Base-by-base conservation (phyloP, 2,113 vertebrate species). In the Salvelinus namaycush region DNA sequence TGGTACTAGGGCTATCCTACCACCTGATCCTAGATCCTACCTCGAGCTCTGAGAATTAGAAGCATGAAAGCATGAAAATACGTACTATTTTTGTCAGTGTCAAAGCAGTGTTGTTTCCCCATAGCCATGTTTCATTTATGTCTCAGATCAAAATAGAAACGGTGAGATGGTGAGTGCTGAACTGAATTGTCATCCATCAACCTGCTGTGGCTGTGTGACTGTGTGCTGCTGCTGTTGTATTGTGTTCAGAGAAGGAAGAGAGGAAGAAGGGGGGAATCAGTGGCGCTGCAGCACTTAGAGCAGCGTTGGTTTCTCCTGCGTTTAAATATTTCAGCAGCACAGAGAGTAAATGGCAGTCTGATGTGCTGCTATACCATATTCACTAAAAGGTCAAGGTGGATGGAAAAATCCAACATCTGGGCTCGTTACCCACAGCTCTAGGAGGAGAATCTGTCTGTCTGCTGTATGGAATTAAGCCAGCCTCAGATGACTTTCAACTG, bases 281-380 rank as follows among this genome's bases (percentile, higher is more conserved):
- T 22, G 18, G 6, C 2, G 69, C 78, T 3, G 69, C 79, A 75
- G 84, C 84, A 77, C 83, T 84, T 78, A 74, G 57, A 81, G 76
- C 71, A 85, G 79, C 77, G 74, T 54, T 54, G 51, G 51, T 54
- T 82, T 79, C 78, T 77, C 83, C 49, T 20, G 60, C 16, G 48
- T 87, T 86, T 92, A 84, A 94, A 93, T 92, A 91, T 92, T 93
- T 94, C 88, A 92, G 85, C 69, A 87, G 79, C 83, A 4, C 13
- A 75, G 81, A 86, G 87, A 87, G 78, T 65, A 85, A 89, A 92
- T 88, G 85, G 83, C 83, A 75, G 86, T 77, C 78, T 87, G 87
- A 90, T 86, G 87, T 62, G 66, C 84, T 67, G 66, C 84, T 78
- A 66, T 74, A 77, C 22, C 76, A 82, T 89, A 89, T 90, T 89